A percentile compares a stretch with the other conserved stretches of the same genome.
These are phyloP conservation scores for Mythimna vitellina DNA, from an alignment of 2,888 invertebrate species.

Conservation along the genomic window DNA sequence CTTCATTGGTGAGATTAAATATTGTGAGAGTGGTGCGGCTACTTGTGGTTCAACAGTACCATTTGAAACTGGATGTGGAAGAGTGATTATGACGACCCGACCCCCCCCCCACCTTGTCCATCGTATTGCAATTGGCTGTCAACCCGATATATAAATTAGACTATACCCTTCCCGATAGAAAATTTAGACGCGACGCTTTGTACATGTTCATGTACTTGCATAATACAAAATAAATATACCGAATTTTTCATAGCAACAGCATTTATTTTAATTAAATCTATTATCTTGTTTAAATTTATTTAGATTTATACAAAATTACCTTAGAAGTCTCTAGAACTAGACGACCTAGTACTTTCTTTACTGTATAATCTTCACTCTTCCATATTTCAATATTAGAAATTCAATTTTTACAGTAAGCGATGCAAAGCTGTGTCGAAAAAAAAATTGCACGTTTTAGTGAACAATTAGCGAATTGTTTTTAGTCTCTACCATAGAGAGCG, in stretches of 20 bases:
- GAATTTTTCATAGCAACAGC: slow-evolving; percentile 53
- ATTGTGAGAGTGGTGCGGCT: slow-evolving; percentile 80
- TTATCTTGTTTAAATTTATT: slow-evolving; percentile 57
- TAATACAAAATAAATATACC: slow-evolving; percentile 68
- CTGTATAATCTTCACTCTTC: slow-evolving; percentile 88
- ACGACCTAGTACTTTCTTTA: slow-evolving; percentile 78
- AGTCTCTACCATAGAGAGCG: slow-evolving; percentile 78
- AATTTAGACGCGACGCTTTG: slow-evolving; percentile 61
- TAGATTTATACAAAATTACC: slow-evolving; percentile 53
- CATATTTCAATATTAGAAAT: slow-evolving; percentile 85
- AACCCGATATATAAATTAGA: slow-evolving; percentile 48
- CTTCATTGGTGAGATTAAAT: slow-evolving; percentile 70
- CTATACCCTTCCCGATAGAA: slow-evolving; percentile 51
- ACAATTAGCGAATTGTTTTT: slow-evolving; percentile 77
- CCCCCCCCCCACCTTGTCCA: slow-evolving; percentile 61
- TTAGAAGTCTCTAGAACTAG: slow-evolving; percentile 81
- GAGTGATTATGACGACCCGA: slow-evolving; percentile 82
- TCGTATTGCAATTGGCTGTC: slow-evolving; percentile 72
- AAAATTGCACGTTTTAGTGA: slow-evolving; percentile 84
- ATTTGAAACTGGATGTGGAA: slow-evolving; percentile 88
- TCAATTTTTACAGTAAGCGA: slow-evolving; percentile 67
- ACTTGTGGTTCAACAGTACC: slow-evolving; percentile 83
- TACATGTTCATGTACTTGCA: too few species aligned
- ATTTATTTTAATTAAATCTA: slow-evolving; percentile 51
- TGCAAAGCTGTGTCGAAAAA: slow-evolving; percentile 75